Conservation (phyloP, 2,888 invertebrate species). For the Drosophila gaucha region DNA sequence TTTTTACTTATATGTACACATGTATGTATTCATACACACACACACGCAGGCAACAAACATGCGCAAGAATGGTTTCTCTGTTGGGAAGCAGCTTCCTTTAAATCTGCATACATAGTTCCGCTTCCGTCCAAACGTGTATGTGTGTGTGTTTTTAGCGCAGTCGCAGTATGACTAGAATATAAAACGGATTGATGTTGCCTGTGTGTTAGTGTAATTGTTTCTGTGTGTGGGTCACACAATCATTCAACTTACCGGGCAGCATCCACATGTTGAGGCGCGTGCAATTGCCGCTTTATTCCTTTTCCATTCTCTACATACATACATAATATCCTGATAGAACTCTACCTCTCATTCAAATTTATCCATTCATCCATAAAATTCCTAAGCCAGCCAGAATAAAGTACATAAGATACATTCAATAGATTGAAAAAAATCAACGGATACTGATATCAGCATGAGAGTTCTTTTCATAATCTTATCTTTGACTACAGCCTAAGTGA, state of each 20-base stretch:
- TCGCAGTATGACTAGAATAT: slow-evolving; percentile 45
- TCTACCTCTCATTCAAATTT: slow-evolving; percentile 21
- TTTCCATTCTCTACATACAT: slow-evolving; percentile 15
- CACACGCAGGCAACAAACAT: slow-evolving; percentile 38
- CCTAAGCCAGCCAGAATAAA: slow-evolving; percentile 1
- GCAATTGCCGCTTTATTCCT: slow-evolving; percentile 43
- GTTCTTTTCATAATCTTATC: slow-evolving; percentile 10
- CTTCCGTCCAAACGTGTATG: slow-evolving; percentile 54
- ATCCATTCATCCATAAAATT: too few relatives aligned
- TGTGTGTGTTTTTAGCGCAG: slow-evolving; percentile 55
- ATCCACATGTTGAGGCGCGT: slow-evolving; percentile 73
- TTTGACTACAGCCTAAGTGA: not conserved
- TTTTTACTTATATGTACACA: slow-evolving; percentile 32
- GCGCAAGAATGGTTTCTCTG: slow-evolving; percentile 47
- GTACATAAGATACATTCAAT: not conserved
- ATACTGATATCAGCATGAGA: slow-evolving; percentile 7
- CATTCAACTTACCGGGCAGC: slow-evolving; percentile 65
- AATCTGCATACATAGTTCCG: slow-evolving; percentile 79
- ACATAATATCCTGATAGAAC: slow-evolving; percentile 13
- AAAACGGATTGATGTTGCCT: slow-evolving; percentile 27
- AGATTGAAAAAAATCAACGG: slow-evolving; percentile 3
- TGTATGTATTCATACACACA: slow-evolving; percentile 24
- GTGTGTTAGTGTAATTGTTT: slow-evolving; percentile 12
- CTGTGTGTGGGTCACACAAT: slow-evolving; percentile 39
- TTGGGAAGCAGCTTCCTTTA: slow-evolving; percentile 62